These are phyloP conservation scores for Patagioenas fasciata DNA, from an alignment of 2,113 vertebrate genomes.

Conservation along the genomic window DNA sequence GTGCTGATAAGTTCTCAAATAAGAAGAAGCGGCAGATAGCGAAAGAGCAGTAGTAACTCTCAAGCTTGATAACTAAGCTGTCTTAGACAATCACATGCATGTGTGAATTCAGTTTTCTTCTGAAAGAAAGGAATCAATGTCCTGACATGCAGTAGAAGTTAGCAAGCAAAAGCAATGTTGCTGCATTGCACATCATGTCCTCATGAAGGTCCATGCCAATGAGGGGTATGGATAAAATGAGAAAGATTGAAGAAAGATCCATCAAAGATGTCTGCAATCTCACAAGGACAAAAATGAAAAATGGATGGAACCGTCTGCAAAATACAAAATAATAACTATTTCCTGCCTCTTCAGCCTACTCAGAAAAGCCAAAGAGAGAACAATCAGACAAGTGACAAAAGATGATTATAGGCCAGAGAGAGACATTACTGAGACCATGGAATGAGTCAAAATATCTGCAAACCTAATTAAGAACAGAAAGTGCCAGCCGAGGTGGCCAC, in stretches of 20 bases:
- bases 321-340: background rate
- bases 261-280: background rate
- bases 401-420: background rate
- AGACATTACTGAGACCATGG: background rate
- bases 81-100: fast-evolving
- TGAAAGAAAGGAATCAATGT: background rate
- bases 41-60: background rate
- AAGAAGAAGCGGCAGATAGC: background rate
- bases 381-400: slow-evolving; percentile 5
- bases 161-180: background rate
- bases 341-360: background rate
- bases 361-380: background rate
- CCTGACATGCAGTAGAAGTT: background rate
- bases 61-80: background rate
- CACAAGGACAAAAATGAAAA: background rate
- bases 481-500: background rate
- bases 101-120: background rate
- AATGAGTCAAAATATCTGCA: slow-evolving; percentile 35
- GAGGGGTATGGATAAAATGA: background rate
- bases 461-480: slow-evolving; percentile 30
- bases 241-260: background rate
- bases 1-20: background rate
- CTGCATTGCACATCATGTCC: background rate
- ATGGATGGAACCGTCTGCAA: background rate
- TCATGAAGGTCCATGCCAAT: background rate